A percentile compares a stretch with the other conserved stretches of the same genome.
phyloP scores from a whole-genome alignment of 2,113 vertebrate genomes.

The Carlito syrichta region DNA sequence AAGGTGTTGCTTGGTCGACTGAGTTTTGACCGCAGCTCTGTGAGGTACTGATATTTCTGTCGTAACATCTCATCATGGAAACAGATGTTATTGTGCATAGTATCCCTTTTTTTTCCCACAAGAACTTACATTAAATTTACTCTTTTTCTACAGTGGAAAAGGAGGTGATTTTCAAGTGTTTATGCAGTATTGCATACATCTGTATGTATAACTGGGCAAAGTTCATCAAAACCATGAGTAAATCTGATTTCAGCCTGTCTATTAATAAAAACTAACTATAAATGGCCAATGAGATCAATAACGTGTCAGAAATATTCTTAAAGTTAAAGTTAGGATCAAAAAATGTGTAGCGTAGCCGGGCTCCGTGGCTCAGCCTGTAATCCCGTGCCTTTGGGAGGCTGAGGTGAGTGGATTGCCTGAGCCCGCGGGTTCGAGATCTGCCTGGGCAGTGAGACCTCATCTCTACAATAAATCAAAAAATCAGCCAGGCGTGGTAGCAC shows the following conservation, averaged over 20 bases:
- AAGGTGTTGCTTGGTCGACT: conserved; percentile 51
- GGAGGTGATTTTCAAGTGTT: background rate
- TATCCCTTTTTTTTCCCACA: background rate
- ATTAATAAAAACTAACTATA: conserved; percentile 16
- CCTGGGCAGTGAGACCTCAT: too few species aligned
- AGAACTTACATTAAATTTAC: background rate
- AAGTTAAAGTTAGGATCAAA: background rate
- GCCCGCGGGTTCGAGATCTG: too few species aligned
- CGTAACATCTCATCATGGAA: background rate
- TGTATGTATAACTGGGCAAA: background rate
- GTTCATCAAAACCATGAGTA: background rate
- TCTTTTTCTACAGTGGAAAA: background rate
- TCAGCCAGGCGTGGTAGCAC: too few species aligned
- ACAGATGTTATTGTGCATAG: background rate
- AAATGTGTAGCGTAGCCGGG: background rate
- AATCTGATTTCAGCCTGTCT: background rate
- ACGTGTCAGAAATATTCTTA: background rate
- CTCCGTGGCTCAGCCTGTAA: too few species aligned
- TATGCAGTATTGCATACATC: background rate
- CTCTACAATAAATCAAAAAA: too few species aligned
- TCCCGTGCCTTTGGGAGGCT: too few species aligned
- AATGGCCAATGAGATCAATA: conserved; percentile 25
- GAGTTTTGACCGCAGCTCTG: conserved; percentile 33
- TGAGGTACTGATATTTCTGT: background rate
- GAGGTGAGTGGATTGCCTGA: too few species aligned